These are phyloP conservation scores for Dryas iulia DNA, from an alignment of 1,140 invertebrate genomes.

Conservation along the genomic window DNA sequence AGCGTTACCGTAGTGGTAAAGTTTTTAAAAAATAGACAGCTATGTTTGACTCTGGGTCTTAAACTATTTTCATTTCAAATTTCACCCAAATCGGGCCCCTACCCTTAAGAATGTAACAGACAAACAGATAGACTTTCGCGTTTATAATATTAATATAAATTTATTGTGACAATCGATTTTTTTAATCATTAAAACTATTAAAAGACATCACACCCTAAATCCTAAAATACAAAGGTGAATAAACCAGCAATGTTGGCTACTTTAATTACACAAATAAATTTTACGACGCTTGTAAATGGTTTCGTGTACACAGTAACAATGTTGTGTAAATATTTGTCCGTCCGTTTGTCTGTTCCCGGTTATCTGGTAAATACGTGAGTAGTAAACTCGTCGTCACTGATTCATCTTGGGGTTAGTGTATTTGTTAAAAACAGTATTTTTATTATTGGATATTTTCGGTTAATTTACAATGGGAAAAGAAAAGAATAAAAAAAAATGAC, in stretches of 20 bases:
- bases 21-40: too few relatives aligned
- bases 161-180: too few relatives aligned
- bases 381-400: conserved; percentile 20
- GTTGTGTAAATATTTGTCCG: conserved; percentile 38
- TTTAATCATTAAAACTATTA: background rate
- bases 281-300: conserved; percentile 33
- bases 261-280: conserved; percentile 34
- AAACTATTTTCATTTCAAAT: too few relatives aligned
- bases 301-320: conserved; percentile 25
- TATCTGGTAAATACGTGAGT: conserved; percentile 29
- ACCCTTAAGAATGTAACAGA: too few relatives aligned
- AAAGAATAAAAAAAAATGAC: too few relatives aligned
- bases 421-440: background rate
- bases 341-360: conserved; percentile 26
- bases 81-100: too few relatives aligned
- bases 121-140: too few relatives aligned
- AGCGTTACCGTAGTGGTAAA: too few relatives aligned
- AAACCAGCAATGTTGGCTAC: conserved; percentile 29
- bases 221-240: conserved; percentile 26
- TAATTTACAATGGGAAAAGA: background rate
- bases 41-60: too few relatives aligned
- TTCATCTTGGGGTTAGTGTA: conserved; percentile 1
- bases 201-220: background rate
- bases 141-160: too few relatives aligned
- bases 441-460: background rate